phyloP scores from a whole-genome alignment of 2,113 vertebrate genomes.

The Mus pahari region DNA sequence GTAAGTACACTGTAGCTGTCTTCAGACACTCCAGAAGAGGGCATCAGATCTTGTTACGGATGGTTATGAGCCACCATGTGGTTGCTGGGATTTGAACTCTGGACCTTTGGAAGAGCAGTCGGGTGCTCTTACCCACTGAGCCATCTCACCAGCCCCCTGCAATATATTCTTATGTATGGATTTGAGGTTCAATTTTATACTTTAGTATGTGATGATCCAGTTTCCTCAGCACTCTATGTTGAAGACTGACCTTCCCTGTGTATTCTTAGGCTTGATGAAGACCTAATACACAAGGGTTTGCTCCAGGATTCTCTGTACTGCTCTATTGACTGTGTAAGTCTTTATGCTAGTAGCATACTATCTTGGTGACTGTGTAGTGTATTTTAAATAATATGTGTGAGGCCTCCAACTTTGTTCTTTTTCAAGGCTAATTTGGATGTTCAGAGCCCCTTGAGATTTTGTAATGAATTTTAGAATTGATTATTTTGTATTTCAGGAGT shows the following conservation, averaged over 20 bases:
- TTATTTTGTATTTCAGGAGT: background rate
- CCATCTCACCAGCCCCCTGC: too few relatives aligned
- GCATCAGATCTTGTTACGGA: too few relatives aligned
- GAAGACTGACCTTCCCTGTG: background rate
- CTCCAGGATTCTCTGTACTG: background rate
- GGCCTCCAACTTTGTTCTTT: background rate
- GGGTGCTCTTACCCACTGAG: too few relatives aligned
- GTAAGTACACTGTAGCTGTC: too few relatives aligned
- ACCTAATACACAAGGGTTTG: background rate
- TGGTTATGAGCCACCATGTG: too few relatives aligned
- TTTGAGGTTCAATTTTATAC: background rate
- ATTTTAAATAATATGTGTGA: background rate
- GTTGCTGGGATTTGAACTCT: too few relatives aligned
- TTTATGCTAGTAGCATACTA: background rate
- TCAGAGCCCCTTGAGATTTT: background rate
- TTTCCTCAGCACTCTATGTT: background rate
- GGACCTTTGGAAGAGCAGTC: too few relatives aligned
- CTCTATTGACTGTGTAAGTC: background rate
- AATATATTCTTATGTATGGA: background rate
- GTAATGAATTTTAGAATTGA: background rate
- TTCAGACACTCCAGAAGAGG: too few relatives aligned
- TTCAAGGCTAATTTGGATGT: background rate
- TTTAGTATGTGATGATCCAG: background rate
- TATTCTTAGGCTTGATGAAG: background rate
- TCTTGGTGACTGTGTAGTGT: background rate